Evolutionary conservation across 2,113 vertebrate genomes (phyloP), one percentile per base, ranked within the genome.

Genomic region (Caretta caretta): DNA sequence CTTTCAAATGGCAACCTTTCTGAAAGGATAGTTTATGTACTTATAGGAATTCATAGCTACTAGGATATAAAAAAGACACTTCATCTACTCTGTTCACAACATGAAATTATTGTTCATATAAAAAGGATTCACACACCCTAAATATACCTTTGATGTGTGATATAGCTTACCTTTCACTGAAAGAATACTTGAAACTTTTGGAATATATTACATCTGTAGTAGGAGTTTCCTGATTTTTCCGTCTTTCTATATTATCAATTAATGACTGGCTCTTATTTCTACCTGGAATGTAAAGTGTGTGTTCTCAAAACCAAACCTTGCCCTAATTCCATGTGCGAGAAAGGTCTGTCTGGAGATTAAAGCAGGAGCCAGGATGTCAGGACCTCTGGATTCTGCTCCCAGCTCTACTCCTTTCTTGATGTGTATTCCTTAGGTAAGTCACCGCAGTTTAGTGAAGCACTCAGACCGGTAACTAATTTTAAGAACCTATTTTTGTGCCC

Each of bases 1-100:
- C 72, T 53, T 88, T 93, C 10, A 48, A 84, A 11, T 84, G 84
- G 50, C n/a, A 90, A 19, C 24, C 75, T 56, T 57, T 84, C 38
- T 88, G 56, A 90, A 94, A 93, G 17, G 84, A 1, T 95, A 69
- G 93, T 94, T 95, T 97, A 93, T 96, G 97, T 97, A 91, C 93
- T 96, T 96, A 91, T 87, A 96, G 93, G 90, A 97, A 96, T 87
- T 79, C 49, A 42, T 54, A 92, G 81, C n/a, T 93, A 85, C 91
- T 92, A 91, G 42, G 38, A 27, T 86, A 72, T 83, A 89, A 93
- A 88, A 92, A 86, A 89, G 78, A 51, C 59, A 84, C 25, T 88
- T 4, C 1, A 65, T 80, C 48, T 4, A 2, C 5, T 92, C 88
- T 88, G 87, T 91, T 92, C 53, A 75, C 94, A 95, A 80, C 14